Evolutionary conservation across 2,888 invertebrate species (phyloP).

Genomic region (Torymus auratus): DNA sequence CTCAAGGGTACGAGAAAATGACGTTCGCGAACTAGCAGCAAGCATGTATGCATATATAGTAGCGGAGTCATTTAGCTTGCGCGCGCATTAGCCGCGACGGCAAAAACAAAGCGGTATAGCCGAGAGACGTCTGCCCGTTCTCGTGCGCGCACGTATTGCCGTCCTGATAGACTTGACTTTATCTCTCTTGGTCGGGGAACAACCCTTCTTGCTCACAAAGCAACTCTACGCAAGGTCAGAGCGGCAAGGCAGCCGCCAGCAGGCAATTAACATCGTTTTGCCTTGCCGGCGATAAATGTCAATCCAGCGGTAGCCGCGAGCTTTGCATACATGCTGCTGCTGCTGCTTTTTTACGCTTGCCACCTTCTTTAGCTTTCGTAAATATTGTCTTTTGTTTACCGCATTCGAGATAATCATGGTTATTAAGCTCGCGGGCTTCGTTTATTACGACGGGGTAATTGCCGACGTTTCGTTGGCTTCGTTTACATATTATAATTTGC

Average conservation of each 20-base stretch:
- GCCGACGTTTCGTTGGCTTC: constrained; percentile 1
- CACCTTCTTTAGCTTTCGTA: not conserved
- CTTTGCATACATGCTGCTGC: not conserved
- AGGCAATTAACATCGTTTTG: constrained; percentile 38
- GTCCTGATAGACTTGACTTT: not conserved
- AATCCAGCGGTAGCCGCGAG: constrained; percentile 24
- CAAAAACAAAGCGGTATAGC: too few species aligned
- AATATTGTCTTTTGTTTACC: constrained; percentile 41
- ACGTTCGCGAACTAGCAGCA: too few species aligned
- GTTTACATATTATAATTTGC: constrained; percentile 13
- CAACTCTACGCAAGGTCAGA: constrained; percentile 30
- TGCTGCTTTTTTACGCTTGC: not conserved
- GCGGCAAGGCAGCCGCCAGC: not conserved
- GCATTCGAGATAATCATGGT: constrained; percentile 35
- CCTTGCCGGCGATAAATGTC: constrained; percentile 42
- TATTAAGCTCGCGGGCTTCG: constrained; percentile 11
- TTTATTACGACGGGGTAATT: constrained; percentile 22
- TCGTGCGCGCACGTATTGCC: not conserved
- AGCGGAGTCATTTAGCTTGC: too few species aligned
- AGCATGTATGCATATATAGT: too few species aligned
- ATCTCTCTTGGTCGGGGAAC: not conserved
- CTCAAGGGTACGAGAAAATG: too few species aligned
- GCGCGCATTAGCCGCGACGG: too few species aligned
- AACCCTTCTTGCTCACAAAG: constrained; percentile 15
- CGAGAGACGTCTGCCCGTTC: constrained; percentile 14